phyloP scores from a whole-genome alignment of 2,888 invertebrate genomes.

The Campaea margaritaria region DNA sequence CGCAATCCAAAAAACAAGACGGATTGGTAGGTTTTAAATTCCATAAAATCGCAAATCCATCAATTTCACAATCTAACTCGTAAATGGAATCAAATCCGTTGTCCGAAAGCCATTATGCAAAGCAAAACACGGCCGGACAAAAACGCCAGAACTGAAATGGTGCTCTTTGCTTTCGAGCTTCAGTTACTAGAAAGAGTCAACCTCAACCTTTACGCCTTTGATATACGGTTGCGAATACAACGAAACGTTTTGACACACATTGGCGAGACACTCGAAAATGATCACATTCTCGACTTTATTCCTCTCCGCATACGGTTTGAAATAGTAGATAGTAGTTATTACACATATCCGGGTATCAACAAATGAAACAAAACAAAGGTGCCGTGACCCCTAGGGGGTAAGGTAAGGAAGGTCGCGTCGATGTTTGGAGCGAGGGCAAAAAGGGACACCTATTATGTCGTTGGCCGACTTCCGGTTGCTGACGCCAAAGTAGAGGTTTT shows the following conservation, averaged over 20 bases:
- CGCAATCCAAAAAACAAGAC: constrained; percentile 6
- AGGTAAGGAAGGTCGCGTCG: constrained; percentile 33
- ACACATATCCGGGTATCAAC: constrained; percentile 17
- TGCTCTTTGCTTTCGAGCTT: constrained; percentile 31
- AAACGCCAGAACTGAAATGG: constrained; percentile 33
- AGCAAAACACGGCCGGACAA: constrained; percentile 40
- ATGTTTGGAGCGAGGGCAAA: constrained; percentile 36
- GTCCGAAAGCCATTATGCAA: constrained; percentile 40
- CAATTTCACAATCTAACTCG: constrained; percentile 37
- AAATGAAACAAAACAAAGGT: constrained; percentile 39
- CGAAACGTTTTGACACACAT: constrained; percentile 9
- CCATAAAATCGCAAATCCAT: constrained; percentile 27
- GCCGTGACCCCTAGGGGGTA: constrained; percentile 26
- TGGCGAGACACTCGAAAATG: neutral
- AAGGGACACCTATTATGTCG: constrained; percentile 41
- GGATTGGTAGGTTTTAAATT: constrained; percentile 23
- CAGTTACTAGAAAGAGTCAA: constrained; percentile 16
- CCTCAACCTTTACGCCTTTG: constrained; percentile 14
- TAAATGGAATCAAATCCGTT: constrained; percentile 38
- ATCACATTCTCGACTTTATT: constrained; percentile 8
- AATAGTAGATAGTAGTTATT: neutral
- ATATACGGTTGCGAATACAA: constrained; percentile 8
- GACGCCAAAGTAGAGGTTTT: constrained; percentile 31
- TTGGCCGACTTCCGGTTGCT: constrained; percentile 32
- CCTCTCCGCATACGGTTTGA: neutral